Conservation (phyloP, 2,113 vertebrate species). For the Irena cyanogastra region DNA sequence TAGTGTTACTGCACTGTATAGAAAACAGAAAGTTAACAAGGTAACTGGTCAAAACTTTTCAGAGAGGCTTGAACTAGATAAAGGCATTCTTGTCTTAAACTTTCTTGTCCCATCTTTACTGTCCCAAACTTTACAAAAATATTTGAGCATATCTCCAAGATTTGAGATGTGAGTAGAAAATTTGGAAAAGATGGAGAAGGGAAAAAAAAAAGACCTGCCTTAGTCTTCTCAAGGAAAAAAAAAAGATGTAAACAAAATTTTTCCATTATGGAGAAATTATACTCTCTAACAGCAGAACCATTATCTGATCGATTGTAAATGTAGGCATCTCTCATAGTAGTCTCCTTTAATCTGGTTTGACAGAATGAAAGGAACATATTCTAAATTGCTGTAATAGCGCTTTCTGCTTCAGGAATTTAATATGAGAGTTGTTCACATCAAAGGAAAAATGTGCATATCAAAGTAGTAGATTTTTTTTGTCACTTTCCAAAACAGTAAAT, state of each 20-base stretch:
- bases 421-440: not conserved
- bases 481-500: not conserved
- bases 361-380: not conserved
- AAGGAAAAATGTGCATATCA: not conserved
- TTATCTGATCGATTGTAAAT: not conserved
- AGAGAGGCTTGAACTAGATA: not conserved
- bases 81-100: not conserved
- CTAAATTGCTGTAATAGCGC: not conserved
- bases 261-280: not conserved
- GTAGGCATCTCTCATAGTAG: not conserved
- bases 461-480: not conserved
- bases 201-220: rapidly evolving
- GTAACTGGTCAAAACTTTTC: not conserved
- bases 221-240: not conserved
- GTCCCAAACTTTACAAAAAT: not conserved
- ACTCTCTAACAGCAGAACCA: not conserved
- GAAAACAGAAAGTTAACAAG: not conserved
- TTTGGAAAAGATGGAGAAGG: not conserved
- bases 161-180: not conserved
- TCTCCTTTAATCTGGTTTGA: not conserved
- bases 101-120: not conserved
- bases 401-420: slow-evolving; percentile 17
- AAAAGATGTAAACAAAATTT: not conserved
- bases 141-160: not conserved
- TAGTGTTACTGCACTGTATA: not conserved